Conservation (phyloP, 1,140 invertebrate species). For the Drosophila persimilis region DNA sequence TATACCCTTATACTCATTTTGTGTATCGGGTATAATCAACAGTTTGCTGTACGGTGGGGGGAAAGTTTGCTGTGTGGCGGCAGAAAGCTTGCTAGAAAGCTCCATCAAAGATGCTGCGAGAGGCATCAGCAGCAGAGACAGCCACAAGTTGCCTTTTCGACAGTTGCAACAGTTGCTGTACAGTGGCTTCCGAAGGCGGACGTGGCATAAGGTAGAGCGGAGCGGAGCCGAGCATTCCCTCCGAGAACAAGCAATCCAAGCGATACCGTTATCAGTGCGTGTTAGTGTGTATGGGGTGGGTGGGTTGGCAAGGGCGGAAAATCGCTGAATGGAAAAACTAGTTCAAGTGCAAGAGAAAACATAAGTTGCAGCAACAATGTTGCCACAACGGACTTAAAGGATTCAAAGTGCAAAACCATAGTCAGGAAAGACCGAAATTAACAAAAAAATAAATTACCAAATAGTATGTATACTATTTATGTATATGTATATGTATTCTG, state of each 20-base stretch:
- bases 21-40: conserved; percentile 39
- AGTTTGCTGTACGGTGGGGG: conserved; percentile 57
- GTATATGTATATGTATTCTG: conserved; percentile 2
- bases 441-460: conserved; percentile 38
- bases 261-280: conserved; percentile 60
- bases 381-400: conserved; percentile 27
- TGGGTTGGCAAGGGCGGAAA: conserved; percentile 18
- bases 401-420: conserved; percentile 24
- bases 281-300: not conserved
- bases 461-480: conserved; percentile 8
- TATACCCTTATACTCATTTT: too few relatives aligned
- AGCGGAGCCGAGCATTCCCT: conserved; percentile 17
- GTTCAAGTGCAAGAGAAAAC: conserved; percentile 63
- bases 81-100: conserved; percentile 51
- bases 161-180: conserved; percentile 78
- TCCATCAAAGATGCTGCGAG: conserved; percentile 28
- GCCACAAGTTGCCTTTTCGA: conserved; percentile 79
- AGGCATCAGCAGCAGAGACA: conserved; percentile 48
- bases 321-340: conserved; percentile 49
- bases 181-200: conserved; percentile 78
- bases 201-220: conserved; percentile 64
- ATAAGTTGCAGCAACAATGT: conserved; percentile 70
- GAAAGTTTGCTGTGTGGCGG: conserved; percentile 3
- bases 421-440: conserved; percentile 8
- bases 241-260: conserved; percentile 10